A percentile compares a stretch with the other conserved stretches of the same genome.
Conservation (phyloP, 2,888 invertebrate genomes). For the Pollenia labialis region DNA sequence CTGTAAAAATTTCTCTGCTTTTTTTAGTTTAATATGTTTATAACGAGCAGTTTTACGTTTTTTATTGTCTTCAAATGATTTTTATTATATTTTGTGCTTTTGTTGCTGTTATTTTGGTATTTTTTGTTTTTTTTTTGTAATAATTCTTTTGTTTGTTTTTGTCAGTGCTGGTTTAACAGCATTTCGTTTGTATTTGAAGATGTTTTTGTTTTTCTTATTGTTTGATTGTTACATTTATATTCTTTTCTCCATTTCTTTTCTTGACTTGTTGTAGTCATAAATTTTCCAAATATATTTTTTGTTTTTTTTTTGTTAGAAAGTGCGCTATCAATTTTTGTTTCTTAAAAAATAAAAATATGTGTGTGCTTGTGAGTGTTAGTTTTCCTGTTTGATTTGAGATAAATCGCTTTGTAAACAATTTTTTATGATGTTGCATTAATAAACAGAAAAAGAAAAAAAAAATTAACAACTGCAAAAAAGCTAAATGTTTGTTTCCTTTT, state of each 20-base stretch:
- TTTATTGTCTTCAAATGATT: slow-evolving; percentile 1
- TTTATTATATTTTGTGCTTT: slow-evolving; percentile 12
- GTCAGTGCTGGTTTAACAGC: slow-evolving; percentile 39
- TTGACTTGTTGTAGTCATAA: slow-evolving; percentile 66
- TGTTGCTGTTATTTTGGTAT: slow-evolving; percentile 18
- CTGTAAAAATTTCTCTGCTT: slow-evolving; percentile 33
- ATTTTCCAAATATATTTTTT: slow-evolving; percentile 57
- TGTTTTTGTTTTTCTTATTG: slow-evolving; percentile 13
- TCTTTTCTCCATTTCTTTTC: background rate
- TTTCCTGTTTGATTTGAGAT: slow-evolving; percentile 69
- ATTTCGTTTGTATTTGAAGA: slow-evolving; percentile 15
- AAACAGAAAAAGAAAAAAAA: slow-evolving; percentile 19
- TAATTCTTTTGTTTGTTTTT: slow-evolving; percentile 66
- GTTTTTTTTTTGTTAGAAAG: slow-evolving; percentile 11
- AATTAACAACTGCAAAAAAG: background rate
- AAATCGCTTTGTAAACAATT: slow-evolving; percentile 74
- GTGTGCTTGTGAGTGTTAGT: slow-evolving; percentile 31
- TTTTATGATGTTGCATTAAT: slow-evolving; percentile 68
- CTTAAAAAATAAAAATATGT: background rate
- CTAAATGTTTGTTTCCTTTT: slow-evolving; percentile 39
- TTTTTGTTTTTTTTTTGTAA: slow-evolving; percentile 50
- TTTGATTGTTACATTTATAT: slow-evolving; percentile 29
- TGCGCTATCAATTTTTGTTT: background rate
- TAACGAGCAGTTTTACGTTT: slow-evolving; percentile 8
- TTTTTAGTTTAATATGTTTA: slow-evolving; percentile 14